phyloP scores from a whole-genome alignment of 2,797 vertebrate genomes.

The Hippopotamyrus pictus region DNA sequence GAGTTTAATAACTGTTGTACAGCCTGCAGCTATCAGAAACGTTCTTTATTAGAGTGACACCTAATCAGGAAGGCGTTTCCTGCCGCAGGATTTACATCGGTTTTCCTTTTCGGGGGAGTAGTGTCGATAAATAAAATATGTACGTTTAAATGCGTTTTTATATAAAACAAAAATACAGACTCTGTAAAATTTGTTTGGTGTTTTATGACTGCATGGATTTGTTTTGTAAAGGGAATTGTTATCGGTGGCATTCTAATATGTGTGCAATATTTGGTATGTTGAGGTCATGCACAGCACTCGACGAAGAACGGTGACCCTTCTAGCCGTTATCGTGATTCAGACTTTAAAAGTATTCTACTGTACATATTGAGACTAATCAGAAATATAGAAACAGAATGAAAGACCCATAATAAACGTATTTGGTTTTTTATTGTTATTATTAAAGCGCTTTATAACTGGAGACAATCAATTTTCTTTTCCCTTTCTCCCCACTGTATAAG shows the following conservation, averaged over 20 bases:
- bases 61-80: constrained; percentile 6
- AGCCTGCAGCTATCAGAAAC: neutral
- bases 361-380: constrained; percentile 15
- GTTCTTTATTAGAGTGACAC: neutral
- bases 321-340: neutral
- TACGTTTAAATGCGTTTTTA: neutral
- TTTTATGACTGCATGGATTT: constrained; percentile 17
- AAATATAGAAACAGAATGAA: constrained; percentile 8
- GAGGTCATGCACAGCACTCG: constrained; percentile 39
- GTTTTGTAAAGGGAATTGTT: constrained; percentile 18
- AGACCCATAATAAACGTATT: constrained; percentile 7
- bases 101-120: neutral
- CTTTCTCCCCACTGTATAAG: constrained; percentile 62
- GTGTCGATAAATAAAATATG: constrained; percentile 13
- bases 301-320: neutral
- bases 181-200: constrained; percentile 10
- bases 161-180: neutral
- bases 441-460: constrained; percentile 67
- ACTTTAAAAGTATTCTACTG: constrained; percentile 16
- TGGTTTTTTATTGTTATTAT: constrained; percentile 3
- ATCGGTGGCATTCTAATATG: constrained; percentile 29
- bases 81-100: neutral
- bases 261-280: constrained; percentile 65
- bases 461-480: constrained; percentile 71
- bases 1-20: neutral